Evolutionary conservation across 2,113 vertebrate genomes (phyloP).

Genomic region (Mormoops blainvillei): DNA sequence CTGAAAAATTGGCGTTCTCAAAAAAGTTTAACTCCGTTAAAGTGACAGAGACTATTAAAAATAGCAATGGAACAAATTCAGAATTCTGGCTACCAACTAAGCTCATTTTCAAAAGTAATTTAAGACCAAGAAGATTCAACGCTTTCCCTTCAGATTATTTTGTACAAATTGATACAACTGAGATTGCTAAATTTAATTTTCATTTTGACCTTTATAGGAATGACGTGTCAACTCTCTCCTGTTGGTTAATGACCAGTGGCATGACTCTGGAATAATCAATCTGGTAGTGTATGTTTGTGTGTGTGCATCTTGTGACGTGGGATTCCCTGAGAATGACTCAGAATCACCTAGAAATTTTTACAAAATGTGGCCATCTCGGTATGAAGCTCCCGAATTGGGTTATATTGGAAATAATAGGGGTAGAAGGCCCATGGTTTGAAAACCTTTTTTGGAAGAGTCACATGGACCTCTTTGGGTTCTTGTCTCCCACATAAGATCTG

Average conservation of each 20-base stretch:
- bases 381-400: neutral
- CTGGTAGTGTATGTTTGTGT: neutral
- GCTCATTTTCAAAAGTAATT: conserved; percentile 26
- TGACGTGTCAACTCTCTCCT: neutral
- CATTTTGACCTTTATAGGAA: neutral
- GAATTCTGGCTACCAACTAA: neutral
- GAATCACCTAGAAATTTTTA: neutral
- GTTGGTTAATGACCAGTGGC: neutral
- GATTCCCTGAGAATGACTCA: neutral
- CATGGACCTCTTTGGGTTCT: neutral
- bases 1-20: neutral
- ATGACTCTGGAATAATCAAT: neutral
- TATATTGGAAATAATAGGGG: neutral
- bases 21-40: neutral
- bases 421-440: neutral
- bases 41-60: neutral
- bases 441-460: neutral
- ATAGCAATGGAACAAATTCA: neutral
- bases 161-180: neutral
- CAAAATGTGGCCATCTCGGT: neutral
- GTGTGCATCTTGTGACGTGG: neutral
- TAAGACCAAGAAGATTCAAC: neutral
- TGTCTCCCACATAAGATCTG: neutral
- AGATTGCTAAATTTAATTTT: neutral
- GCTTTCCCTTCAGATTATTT: neutral